phyloP scores from a whole-genome alignment of 2,113 vertebrate genomes.

The Irena cyanogastra region DNA sequence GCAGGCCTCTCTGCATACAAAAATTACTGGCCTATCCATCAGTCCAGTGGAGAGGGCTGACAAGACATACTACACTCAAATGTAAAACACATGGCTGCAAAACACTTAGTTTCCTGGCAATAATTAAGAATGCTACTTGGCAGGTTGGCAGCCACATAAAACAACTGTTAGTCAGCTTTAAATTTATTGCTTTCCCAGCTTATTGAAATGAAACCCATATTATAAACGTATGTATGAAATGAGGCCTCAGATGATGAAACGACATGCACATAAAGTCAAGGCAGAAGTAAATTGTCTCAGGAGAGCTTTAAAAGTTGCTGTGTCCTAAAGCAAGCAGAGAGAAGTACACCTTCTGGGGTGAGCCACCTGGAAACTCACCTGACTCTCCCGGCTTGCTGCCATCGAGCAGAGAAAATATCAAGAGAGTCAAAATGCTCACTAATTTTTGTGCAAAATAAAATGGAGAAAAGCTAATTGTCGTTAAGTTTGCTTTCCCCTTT shows the following conservation, averaged over 20 bases:
- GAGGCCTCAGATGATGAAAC: conserved; percentile 63
- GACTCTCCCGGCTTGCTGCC: not conserved
- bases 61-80: conserved; percentile 79
- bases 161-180: conserved; percentile 75
- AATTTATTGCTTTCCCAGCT: conserved; percentile 78
- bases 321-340: not conserved
- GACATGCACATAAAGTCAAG: conserved; percentile 46
- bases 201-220: conserved; percentile 78
- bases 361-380: conserved; percentile 16
- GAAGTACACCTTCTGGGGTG: not conserved
- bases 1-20: not conserved
- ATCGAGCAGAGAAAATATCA: not conserved
- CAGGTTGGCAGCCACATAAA: conserved; percentile 83
- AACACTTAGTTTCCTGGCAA: conserved; percentile 82
- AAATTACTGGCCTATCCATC: conserved; percentile 68
- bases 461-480: not conserved
- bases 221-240: conserved; percentile 70
- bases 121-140: conserved; percentile 82
- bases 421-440: not conserved
- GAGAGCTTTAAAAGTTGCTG: conserved; percentile 15
- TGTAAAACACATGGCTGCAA: conserved; percentile 80
- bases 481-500: not conserved
- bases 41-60: conserved; percentile 72
- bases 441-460: not conserved
- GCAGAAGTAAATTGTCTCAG: conserved; percentile 46